Evolutionary conservation across 2,888 invertebrate genomes (phyloP).

Genomic region (Chymomyza amoena): DNA sequence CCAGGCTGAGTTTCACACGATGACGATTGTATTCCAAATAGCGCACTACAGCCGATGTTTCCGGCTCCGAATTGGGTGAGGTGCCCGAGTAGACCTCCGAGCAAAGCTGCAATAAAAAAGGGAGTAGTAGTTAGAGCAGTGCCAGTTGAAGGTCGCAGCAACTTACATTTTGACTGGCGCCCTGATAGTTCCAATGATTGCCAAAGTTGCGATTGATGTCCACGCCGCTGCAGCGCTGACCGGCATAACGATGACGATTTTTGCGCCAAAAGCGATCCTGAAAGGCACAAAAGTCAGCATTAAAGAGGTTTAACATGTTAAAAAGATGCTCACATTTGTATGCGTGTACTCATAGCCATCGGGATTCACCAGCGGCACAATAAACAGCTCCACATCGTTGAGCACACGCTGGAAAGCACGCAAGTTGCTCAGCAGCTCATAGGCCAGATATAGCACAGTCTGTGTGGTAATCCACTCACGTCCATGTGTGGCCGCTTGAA

Average conservation of each 20-base stretch:
- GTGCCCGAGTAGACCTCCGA: conserved; percentile 78
- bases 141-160: conserved; percentile 10
- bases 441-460: conserved; percentile 83
- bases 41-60: conserved; percentile 75
- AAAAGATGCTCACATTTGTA: conserved; percentile 61
- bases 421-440: conserved; percentile 82
- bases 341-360: conserved; percentile 78
- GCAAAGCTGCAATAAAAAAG: conserved; percentile 64
- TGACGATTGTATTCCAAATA: conserved; percentile 76
- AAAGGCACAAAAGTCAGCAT: conserved; percentile 7
- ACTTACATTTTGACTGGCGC: conserved; percentile 79
- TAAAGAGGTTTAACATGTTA: neutral
- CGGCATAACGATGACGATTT: conserved; percentile 81
- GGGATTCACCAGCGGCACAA: conserved; percentile 77
- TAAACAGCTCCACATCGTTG: conserved; percentile 72
- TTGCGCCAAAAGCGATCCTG: conserved; percentile 84
- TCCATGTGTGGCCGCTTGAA: conserved; percentile 76
- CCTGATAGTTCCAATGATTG: conserved; percentile 82
- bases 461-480: conserved; percentile 87
- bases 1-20: conserved; percentile 77
- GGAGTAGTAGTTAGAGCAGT: neutral
- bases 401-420: conserved; percentile 72
- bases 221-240: conserved; percentile 82
- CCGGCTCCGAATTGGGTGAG: conserved; percentile 75
- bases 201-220: conserved; percentile 90